Evolutionary conservation across 2,113 vertebrate genomes (phyloP), one percentile per base, ranked within the genome.

Genomic region (Gymnocephalus cernua): DNA sequence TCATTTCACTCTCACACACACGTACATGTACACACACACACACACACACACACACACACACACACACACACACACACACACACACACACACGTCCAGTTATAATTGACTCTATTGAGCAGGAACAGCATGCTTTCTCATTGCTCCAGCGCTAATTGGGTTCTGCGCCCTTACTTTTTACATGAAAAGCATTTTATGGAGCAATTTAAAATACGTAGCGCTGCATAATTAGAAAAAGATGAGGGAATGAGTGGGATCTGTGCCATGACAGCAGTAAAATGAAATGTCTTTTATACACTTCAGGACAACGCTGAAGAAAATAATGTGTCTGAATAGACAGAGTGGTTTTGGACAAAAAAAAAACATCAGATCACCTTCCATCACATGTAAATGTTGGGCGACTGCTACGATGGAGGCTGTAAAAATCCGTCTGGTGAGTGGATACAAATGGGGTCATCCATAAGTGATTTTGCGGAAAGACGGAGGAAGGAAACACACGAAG

Each of bases 141-240:
- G 79, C 91, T 86, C 71, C 48, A 1, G 16, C 21, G n/a, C 88
- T 94, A 95, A 95, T 94, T 94, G 91, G 91, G 85, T 92, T 93
- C 87, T 89, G 80, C 75, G n/a, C 83, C 89, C 90, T 92, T 87
- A 83, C 89, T 90, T 91, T 91, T 92, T 81, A 89, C 89, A 91
- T 88, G 86, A 94, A 91, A 92, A 83, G 83, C 83, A 71, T 90
- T 94, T 93, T 89, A 92, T 85, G 77, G 86, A 79, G 86, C 80
- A 83, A 91, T 90, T 92, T 89, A 89, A 91, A 92, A 89, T 78
- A 90, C 47, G 29, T 82, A 78, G 74, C 6, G 59, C 63, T 41
- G 80, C 79, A 63, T 93, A 93, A 92, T 93, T 92, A 89, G 89
- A 92, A 87, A 63, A 70, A 83, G 80, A 93, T 59, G 89, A 91